Evolutionary conservation across 2,888 invertebrate species (phyloP), one percentile per base, ranked within the genome.

Genomic region (Strigamia crassipes): DNA sequence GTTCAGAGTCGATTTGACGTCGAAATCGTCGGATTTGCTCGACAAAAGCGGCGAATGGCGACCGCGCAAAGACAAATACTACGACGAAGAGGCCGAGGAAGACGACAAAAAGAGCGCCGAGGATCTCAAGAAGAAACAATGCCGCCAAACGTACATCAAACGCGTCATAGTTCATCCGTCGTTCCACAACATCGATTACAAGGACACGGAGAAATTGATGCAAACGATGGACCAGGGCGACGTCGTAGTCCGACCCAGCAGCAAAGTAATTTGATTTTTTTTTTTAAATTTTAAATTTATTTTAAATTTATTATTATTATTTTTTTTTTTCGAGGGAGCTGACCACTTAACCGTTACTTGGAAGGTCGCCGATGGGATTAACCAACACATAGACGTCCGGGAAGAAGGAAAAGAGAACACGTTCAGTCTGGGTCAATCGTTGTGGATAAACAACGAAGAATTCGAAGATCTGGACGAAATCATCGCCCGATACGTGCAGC

Each of bases 381-480:
- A 95, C 87, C 97, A 98, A 87, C 99, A 99, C 87, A 96, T 99
- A 83, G 98, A 98, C 87, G 93, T 99, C 0, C 91, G 93, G 79
- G 99, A 99, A 88, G 95, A 97, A 87, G 96, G 96, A 15, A 99
- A 99, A 89, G 94, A 96, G 86, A 98, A 99, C 87, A 94, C 95
- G 0, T 99, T 98, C 87, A 96, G 97, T 82, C 89, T 99, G 84
- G 99, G 99, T 81, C 92, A 92, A 86, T 92, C 92, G 6, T 90
- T 99, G 13, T 94, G 93, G 92, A 99, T 99, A 85, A 93, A 93
- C 81, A 89, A 89, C 41, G 83, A 97, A 86, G 97, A 97, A 86
- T 99, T 96, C 88, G 99, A 99, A 89, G 99, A 99, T 89, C 90
- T 99, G 42, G 99, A 99, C 88, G 99, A 99, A 92, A 99, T 99